phyloP scores from a whole-genome alignment of 2,888 invertebrate species.

The Sericinus montela region DNA sequence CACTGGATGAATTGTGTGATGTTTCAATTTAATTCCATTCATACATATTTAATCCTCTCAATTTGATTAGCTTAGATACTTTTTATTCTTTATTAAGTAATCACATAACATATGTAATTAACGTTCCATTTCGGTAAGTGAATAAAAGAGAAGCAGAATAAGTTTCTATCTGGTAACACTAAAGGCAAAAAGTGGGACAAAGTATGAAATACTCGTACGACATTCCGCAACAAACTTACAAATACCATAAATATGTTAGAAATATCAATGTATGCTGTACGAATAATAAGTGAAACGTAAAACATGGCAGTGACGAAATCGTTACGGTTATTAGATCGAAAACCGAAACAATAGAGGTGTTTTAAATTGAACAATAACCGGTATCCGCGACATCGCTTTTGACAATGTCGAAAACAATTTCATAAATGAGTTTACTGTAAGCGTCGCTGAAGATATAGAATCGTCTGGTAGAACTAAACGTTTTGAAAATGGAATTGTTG shows the following conservation, averaged over 20 bases:
- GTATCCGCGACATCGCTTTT: conserved; percentile 14
- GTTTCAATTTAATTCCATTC: too few relatives aligned
- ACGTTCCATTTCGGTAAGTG: too few relatives aligned
- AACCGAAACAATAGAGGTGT: conserved; percentile 21
- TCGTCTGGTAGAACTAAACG: conserved; percentile 20
- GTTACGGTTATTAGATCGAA: conserved; percentile 20
- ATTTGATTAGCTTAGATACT: too few relatives aligned
- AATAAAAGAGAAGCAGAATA: too few relatives aligned
- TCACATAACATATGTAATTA: too few relatives aligned
- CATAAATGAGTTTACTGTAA: conserved; percentile 13
- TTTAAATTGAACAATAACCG: conserved; percentile 21
- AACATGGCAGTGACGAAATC: conserved; percentile 6
- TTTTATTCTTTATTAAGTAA: too few relatives aligned
- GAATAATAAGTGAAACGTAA: conserved; percentile 6
- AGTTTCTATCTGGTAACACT: background rate
- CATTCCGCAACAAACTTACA: too few relatives aligned
- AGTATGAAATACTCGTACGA: too few relatives aligned
- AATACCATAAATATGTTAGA: too few relatives aligned
- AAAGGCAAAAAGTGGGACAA: background rate
- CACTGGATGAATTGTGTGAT: too few relatives aligned
- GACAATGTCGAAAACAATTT: conserved; percentile 19
- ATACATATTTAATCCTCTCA: too few relatives aligned
- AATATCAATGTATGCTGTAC: background rate
- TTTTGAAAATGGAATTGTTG: conserved; percentile 1
- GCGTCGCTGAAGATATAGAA: conserved; percentile 16